phyloP scores from a whole-genome alignment of 1,140 invertebrate species.

The Mercenaria mercenaria region DNA sequence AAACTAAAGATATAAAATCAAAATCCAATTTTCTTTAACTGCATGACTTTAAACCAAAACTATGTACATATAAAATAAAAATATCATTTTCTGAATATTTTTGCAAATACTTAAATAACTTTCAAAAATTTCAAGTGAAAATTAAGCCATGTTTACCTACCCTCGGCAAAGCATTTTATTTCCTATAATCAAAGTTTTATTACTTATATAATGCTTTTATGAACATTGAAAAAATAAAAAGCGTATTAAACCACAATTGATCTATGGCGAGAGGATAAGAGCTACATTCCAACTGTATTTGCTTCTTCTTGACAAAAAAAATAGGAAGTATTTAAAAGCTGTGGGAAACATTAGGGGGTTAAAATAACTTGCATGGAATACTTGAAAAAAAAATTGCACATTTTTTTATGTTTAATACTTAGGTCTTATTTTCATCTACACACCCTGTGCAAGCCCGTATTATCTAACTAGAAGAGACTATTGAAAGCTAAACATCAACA shows the following conservation, averaged over 20 bases:
- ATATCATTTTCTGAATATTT: not conserved
- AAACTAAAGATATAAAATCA: not conserved
- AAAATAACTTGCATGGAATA: no score
- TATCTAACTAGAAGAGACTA: no score
- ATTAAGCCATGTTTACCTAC: conserved; percentile 14
- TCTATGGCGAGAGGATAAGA: not conserved
- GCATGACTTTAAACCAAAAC: not conserved
- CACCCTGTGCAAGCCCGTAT: no score
- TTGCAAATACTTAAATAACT: not conserved
- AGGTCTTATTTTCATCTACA: no score
- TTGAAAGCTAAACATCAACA: no score
- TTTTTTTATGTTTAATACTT: no score
- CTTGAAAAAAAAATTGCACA: no score
- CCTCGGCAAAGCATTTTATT: not conserved
- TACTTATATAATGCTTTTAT: conserved; percentile 32
- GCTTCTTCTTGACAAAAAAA: not conserved
- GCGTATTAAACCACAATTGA: conserved; percentile 20
- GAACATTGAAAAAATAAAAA: not conserved
- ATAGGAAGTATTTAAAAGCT: no score
- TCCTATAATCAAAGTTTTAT: conserved; percentile 14
- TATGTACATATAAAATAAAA: not conserved
- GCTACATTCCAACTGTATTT: not conserved
- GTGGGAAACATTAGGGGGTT: no score
- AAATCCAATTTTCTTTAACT: conserved; percentile 22
- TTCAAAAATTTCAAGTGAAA: not conserved